Evolutionary conservation across 2,113 vertebrate species (phyloP).

Genomic region (Phoxinus phoxinus): DNA sequence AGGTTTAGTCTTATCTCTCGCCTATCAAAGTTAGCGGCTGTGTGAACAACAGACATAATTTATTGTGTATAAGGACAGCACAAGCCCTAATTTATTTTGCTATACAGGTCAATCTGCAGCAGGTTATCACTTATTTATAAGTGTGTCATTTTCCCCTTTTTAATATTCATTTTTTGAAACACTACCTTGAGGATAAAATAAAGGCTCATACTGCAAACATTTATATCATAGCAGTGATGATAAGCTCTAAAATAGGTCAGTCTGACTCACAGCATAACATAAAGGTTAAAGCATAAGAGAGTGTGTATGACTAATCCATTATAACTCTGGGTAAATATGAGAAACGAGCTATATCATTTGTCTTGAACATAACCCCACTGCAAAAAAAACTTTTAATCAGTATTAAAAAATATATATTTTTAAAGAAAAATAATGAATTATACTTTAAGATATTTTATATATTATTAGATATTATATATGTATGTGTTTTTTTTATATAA

Average conservation of each 20-base stretch:
- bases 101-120: neutral
- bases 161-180: neutral
- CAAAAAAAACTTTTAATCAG: neutral
- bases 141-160: neutral
- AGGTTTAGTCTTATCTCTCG: neutral
- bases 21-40: neutral
- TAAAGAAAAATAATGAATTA: neutral
- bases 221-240: neutral
- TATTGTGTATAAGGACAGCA: neutral
- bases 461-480: no score
- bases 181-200: neutral
- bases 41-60: neutral
- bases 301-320: neutral
- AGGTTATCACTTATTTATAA: constrained; percentile 4
- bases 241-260: constrained; percentile 23
- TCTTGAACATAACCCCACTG: neutral
- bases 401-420: no score
- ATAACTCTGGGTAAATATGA: neutral
- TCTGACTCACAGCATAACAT: neutral
- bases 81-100: neutral
- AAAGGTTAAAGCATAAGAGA: neutral
- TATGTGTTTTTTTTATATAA: no score
- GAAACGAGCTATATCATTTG: neutral
- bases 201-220: neutral
- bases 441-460: neutral